These are phyloP conservation scores for Bombylius major DNA, from an alignment of 2,888 invertebrate species.

Conservation along the genomic window DNA sequence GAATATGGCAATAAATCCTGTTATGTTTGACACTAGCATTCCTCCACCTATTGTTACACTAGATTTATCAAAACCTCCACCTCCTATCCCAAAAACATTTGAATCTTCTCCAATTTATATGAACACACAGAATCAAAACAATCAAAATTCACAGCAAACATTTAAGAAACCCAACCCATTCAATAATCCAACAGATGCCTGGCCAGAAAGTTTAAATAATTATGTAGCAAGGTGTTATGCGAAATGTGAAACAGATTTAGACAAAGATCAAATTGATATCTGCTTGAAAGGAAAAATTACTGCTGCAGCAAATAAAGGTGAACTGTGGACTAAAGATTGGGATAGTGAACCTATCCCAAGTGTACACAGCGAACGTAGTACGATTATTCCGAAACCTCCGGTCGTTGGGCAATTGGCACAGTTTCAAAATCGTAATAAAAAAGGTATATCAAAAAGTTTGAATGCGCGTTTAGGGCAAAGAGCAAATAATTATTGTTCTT, in stretches of 20 bases:
- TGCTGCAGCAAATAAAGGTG: constrained; percentile 75
- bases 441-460: constrained; percentile 44
- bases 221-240: constrained; percentile 89
- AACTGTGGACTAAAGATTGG: constrained; percentile 88
- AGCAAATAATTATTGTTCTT: constrained; percentile 33
- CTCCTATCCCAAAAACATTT: constrained; percentile 23
- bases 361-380: constrained; percentile 65
- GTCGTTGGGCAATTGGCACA: constrained; percentile 45
- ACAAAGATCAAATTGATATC: constrained; percentile 89
- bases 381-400: constrained; percentile 43
- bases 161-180: constrained; percentile 33
- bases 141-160: constrained; percentile 24
- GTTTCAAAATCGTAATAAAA: constrained; percentile 26
- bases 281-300: constrained; percentile 90
- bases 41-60: constrained; percentile 33
- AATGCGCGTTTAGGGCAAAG: constrained; percentile 46
- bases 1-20: not conserved
- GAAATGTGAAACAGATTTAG: constrained; percentile 74
- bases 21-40: constrained; percentile 18
- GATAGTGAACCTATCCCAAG: constrained; percentile 84
- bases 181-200: constrained; percentile 51
- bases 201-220: constrained; percentile 68
- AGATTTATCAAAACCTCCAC: constrained; percentile 30
- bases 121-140: not conserved
- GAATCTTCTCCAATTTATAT: not conserved